Evolutionary conservation across 1,140 invertebrate species (phyloP), one percentile per base, ranked within the genome.

Genomic region (Trichoplusia ni): DNA sequence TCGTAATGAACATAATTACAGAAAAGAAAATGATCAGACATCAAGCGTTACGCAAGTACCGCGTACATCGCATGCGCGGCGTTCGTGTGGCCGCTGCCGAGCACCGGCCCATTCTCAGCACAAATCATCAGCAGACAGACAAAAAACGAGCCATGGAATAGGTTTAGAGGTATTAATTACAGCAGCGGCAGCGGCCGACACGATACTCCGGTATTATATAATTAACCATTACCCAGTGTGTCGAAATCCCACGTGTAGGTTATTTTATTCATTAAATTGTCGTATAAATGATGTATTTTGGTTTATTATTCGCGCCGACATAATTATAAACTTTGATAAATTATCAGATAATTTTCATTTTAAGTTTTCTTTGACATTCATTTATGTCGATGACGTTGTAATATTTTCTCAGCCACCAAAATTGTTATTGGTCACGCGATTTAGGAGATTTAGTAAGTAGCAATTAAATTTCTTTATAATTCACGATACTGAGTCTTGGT

Each of bases 121-220:
- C 72, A 77, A 77, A 74, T 70, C 60, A 69, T 65, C 18, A 51
- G n/a, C 56, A 63, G 69, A 69, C 68, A 58, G 27, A 80, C 74
- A 75, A 79, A 80, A 77, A 79, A 72, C 54, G 65, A 71, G 66
- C 29, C 46, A 27, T 53, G 64, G 64, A 72, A 72, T 67, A 72
- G 64, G 56, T 71, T 59, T 65, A 62, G 62, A 71, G 67, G 67
- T 67, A 75, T 73, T 79, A 77, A 77, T 75, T 73, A 77, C 69
- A 40, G 59, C 53, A 21, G 61, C 54, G 64, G 56, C 38, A 44
- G 49, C 49, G 49, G n/a, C 64, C 65, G 59, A 68, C 73, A 72
- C 71, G 71, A 77, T 71, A 75, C 63, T 54, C 44, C 59, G 21
- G 46, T 65, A 62, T 81, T 83, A 77, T 75, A 70, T 79, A 81